Conservation (phyloP, 2,888 invertebrate genomes). For the Sturmia bella region DNA sequence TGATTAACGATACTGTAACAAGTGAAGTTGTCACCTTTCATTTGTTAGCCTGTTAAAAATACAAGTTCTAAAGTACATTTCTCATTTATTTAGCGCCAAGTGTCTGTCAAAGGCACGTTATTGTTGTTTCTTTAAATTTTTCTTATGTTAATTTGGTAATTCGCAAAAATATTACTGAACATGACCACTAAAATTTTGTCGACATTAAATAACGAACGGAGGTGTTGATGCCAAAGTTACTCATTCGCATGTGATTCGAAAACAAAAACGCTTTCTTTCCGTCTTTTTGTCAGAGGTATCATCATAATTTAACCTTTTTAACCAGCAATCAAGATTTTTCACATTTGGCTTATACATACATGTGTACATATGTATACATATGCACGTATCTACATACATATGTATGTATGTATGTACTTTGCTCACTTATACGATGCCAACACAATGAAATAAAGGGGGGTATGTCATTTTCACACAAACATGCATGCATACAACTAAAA, state of each 20-base stretch:
- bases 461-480: slow-evolving; percentile 49
- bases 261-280: no score
- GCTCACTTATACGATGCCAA: slow-evolving; percentile 41
- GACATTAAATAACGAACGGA: no score
- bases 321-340: slow-evolving; percentile 37
- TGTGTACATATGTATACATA: neutral
- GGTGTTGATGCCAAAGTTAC: no score
- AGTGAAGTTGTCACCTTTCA: slow-evolving; percentile 57
- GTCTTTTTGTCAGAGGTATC: no score
- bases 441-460: slow-evolving; percentile 49
- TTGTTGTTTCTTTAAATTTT: slow-evolving; percentile 24
- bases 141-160: slow-evolving; percentile 40
- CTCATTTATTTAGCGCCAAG: slow-evolving; percentile 51
- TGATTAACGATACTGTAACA: slow-evolving; percentile 61
- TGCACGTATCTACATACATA: neutral
- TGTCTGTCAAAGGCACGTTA: slow-evolving; percentile 36
- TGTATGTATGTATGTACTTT: neutral
- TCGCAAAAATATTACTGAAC: neutral
- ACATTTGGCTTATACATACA: neutral
- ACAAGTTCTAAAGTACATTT: slow-evolving; percentile 35
- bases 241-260: neutral
- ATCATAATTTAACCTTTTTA: no score
- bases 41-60: slow-evolving; percentile 34
- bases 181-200: no score
- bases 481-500: neutral